These are phyloP conservation scores for Adelognathus sp. DNA, from an alignment of 2,888 invertebrate genomes.

Conservation along the genomic window DNA sequence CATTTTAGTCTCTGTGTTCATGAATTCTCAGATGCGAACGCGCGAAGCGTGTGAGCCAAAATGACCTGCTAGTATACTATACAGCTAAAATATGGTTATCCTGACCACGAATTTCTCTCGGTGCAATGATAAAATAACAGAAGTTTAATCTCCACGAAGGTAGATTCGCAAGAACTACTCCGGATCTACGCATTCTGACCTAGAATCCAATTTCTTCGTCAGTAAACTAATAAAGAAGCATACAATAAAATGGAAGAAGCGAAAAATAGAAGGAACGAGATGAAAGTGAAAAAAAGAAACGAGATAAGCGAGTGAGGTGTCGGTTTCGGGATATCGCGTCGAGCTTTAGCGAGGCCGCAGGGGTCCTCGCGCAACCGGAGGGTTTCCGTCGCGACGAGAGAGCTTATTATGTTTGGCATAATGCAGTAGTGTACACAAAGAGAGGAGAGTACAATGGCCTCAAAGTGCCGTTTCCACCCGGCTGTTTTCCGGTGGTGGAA, in stretches of 20 bases:
- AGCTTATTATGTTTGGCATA: conserved; percentile 53
- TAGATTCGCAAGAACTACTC: no score
- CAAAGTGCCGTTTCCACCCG: conserved; percentile 36
- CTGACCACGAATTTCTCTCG: no score
- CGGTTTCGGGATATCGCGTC: conserved; percentile 28
- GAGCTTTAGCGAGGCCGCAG: conserved; percentile 25
- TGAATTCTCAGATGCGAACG: no score
- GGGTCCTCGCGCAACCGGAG: conserved; percentile 16
- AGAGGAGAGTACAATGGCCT: conserved; percentile 49
- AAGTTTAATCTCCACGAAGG: no score
- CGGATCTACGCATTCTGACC: no score
- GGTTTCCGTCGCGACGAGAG: conserved; percentile 15
- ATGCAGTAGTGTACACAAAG: conserved; percentile 50
- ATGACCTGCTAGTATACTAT: no score
- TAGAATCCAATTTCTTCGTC: not conserved
- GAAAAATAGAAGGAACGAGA: conserved; percentile 1
- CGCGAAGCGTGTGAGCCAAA: no score
- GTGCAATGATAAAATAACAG: no score
- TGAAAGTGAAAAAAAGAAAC: conserved; percentile 4
- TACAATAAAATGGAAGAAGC: not conserved
- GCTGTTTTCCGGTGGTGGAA: not conserved
- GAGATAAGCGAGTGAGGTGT: conserved; percentile 28
- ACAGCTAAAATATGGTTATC: no score
- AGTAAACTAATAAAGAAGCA: not conserved
- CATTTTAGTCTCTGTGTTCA: no score